Conservation (phyloP, 1,140 invertebrate species). For the Penaeus japonicus region DNA sequence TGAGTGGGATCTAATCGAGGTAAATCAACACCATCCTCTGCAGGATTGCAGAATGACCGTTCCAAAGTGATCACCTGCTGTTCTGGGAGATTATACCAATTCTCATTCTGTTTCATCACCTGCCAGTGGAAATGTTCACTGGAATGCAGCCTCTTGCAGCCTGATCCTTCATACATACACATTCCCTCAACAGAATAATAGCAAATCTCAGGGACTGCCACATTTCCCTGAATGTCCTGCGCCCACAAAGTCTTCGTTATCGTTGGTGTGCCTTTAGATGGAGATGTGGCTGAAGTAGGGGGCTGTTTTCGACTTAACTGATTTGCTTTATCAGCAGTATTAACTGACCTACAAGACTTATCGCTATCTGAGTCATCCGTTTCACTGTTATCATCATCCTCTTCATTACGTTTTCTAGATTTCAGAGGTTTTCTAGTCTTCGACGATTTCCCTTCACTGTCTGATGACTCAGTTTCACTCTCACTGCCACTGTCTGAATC, state of each 20-base stretch:
- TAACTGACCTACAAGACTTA: background rate
- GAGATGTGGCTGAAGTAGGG: background rate
- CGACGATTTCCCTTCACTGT: background rate
- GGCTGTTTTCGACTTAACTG: background rate
- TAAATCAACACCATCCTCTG: background rate
- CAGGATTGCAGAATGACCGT: constrained; percentile 31
- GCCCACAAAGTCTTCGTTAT: constrained; percentile 16
- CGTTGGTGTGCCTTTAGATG: background rate
- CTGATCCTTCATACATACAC: constrained; percentile 17
- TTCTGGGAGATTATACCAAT: constrained; percentile 18
- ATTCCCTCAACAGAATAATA: constrained; percentile 36
- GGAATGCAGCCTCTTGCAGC: constrained; percentile 13
- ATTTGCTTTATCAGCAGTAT: background rate
- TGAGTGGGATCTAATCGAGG: constrained; percentile 29
- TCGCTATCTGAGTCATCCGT: background rate
- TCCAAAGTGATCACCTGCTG: constrained; percentile 21
- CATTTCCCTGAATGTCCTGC: constrained; percentile 30
- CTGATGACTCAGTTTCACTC: background rate
- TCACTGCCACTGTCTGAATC: background rate
- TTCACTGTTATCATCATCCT: background rate
- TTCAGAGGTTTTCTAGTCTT: background rate
- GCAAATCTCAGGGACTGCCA: constrained; percentile 29
- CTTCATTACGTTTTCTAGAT: background rate
- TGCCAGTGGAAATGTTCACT: constrained; percentile 43
- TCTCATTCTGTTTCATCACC: background rate